Percentiles rank a stretch among this genome's conserved stretches.
Conservation (phyloP, 2,113 vertebrate species). For the Zosterops pallidus region DNA sequence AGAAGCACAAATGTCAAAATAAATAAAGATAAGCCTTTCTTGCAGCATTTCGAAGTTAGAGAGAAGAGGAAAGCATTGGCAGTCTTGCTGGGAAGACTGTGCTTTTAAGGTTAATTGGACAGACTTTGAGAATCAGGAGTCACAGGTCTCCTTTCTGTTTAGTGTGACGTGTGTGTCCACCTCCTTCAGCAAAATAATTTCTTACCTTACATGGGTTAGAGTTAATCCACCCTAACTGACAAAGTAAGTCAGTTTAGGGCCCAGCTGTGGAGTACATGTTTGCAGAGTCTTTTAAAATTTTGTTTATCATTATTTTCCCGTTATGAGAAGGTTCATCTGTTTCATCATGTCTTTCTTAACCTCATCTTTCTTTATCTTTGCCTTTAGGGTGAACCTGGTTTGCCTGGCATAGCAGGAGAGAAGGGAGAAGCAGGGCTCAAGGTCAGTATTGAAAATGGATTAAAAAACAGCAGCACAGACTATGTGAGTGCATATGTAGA, state of each 20-base stretch:
- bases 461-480: background rate
- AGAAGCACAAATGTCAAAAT: background rate
- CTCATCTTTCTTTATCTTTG: background rate
- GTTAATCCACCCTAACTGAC: background rate
- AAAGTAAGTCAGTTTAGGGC: background rate
- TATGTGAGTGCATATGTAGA: background rate
- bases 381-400: conserved; percentile 88
- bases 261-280: background rate
- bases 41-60: background rate
- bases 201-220: background rate
- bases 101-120: background rate
- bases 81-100: background rate
- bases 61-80: background rate
- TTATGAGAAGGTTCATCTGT: background rate
- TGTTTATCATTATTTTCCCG: background rate
- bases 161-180: background rate
- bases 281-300: background rate
- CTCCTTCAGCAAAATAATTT: background rate
- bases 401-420: conserved; percentile 79
- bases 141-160: background rate
- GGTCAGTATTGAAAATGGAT: conserved; percentile 77
- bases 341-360: background rate
- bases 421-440: conserved; percentile 86
- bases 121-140: background rate
- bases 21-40: background rate